Evolutionary conservation across 2,113 vertebrate genomes (phyloP).

Genomic region (Rallus limicola): DNA sequence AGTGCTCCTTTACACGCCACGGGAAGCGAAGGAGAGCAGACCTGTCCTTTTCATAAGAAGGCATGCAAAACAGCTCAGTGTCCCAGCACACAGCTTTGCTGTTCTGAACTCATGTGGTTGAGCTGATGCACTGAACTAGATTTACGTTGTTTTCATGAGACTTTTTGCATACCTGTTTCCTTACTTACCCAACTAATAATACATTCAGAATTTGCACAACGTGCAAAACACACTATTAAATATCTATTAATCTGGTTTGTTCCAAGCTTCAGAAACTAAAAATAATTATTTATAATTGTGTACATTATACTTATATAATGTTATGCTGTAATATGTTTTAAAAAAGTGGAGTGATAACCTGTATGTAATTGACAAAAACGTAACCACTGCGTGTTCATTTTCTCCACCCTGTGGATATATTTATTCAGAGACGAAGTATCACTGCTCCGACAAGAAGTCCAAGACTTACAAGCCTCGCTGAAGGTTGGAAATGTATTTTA

Average conservation of each 20-base stretch:
- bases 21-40: not conserved
- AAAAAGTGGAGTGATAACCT: not conserved
- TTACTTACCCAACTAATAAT: not conserved
- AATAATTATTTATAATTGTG: not conserved
- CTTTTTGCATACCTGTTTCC: not conserved
- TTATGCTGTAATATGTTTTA: no score
- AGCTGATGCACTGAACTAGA: not conserved
- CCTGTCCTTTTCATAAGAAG: not conserved
- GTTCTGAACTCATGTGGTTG: not conserved
- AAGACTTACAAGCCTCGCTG: slow-evolving; percentile 92
- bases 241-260: not conserved
- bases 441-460: slow-evolving; percentile 92
- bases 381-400: slow-evolving; percentile 53
- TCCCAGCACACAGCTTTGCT: not conserved
- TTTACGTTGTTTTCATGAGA: not conserved
- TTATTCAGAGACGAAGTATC: slow-evolving; percentile 87
- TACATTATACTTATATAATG: not conserved
- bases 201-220: not conserved
- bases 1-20: not conserved
- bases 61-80: not conserved
- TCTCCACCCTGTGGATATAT: slow-evolving; percentile 19
- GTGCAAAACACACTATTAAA: not conserved
- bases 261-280: not conserved
- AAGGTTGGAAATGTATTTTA: slow-evolving; percentile 83
- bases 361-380: not conserved